Conservation (phyloP, 2,113 vertebrate genomes). For the Pimephales promelas region DNA sequence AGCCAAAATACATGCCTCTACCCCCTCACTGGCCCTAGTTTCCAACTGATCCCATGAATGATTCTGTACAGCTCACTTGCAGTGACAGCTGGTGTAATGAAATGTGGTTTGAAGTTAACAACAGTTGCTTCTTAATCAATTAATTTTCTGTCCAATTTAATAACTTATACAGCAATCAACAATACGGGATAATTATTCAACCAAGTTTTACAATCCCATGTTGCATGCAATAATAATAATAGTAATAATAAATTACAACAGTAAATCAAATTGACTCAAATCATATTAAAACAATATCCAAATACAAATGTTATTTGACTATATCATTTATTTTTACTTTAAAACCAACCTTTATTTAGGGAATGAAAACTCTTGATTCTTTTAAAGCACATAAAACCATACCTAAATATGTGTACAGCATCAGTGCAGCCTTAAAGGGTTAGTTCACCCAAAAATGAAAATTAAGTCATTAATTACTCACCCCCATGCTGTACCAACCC, state of each 20-base stretch:
- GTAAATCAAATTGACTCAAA: background rate
- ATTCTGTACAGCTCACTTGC: background rate
- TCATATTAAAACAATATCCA: no score
- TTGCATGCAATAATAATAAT: background rate
- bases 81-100: background rate
- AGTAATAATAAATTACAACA: background rate
- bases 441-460: no score
- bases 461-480: no score
- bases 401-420: no score
- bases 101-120: background rate
- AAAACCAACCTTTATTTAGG: no score
- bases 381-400: no score
- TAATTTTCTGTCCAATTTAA: background rate
- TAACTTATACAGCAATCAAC: background rate
- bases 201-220: background rate
- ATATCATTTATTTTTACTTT: no score
- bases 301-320: no score
- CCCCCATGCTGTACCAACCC: no score
- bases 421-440: no score
- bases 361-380: no score
- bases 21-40: slow-evolving; percentile 4
- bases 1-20: slow-evolving; percentile 42
- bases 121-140: background rate
- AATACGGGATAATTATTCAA: background rate
- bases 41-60: background rate